These are phyloP conservation scores for Euspilapteryx auroguttella DNA, from an alignment of 2,888 invertebrate genomes.

Conservation along the genomic window DNA sequence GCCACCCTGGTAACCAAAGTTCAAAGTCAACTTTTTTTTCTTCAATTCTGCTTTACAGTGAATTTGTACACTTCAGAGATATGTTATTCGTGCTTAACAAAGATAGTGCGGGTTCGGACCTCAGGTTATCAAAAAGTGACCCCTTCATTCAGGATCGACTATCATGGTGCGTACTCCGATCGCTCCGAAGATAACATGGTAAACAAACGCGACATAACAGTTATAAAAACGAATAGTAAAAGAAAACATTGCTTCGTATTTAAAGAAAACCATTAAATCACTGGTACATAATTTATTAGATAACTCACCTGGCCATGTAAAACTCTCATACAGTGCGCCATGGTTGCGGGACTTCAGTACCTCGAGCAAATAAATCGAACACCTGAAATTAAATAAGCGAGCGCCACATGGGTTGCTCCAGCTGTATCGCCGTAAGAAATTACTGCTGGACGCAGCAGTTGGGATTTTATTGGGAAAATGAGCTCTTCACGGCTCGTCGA, in stretches of 20 bases:
- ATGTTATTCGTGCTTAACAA: too few species aligned
- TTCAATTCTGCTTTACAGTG: not conserved
- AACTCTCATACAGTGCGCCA: slow-evolving; percentile 79
- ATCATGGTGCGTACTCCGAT: slow-evolving; percentile 12
- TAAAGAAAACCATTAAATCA: too few species aligned
- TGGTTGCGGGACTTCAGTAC: slow-evolving; percentile 54
- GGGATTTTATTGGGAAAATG: too few species aligned
- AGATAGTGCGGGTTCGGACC: too few species aligned
- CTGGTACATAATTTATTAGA: slow-evolving; percentile 9
- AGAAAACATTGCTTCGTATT: too few species aligned
- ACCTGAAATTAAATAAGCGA: slow-evolving; percentile 20
- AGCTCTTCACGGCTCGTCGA: too few species aligned
- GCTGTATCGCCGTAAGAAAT: slow-evolving; percentile 15
- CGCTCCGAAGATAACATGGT: slow-evolving; percentile 30
- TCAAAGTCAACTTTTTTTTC: not conserved
- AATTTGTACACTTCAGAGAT: too few species aligned
- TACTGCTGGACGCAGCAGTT: slow-evolving; percentile 16
- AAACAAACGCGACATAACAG: slow-evolving; percentile 21
- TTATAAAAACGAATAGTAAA: too few species aligned
- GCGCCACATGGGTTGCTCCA: slow-evolving; percentile 39
- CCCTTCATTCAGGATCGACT: slow-evolving; percentile 22
- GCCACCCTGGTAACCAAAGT: slow-evolving; percentile 42
- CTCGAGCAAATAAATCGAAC: slow-evolving; percentile 17
- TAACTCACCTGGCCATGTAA: slow-evolving; percentile 73
- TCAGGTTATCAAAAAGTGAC: slow-evolving; percentile 24